These are phyloP conservation scores for Furcifer pardalis DNA, from an alignment of 2,797 vertebrate species.

Conservation along the genomic window DNA sequence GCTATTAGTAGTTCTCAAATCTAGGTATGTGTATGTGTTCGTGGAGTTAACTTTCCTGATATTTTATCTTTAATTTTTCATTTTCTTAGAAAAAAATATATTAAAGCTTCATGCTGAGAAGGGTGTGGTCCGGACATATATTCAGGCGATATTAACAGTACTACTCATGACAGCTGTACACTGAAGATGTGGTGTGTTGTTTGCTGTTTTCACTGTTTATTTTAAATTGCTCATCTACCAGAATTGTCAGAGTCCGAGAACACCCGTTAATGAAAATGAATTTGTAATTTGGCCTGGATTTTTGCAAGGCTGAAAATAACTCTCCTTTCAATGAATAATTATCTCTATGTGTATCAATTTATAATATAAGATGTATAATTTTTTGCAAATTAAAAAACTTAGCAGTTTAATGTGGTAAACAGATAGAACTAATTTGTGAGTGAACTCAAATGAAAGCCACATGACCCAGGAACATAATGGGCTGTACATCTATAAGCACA, in stretches of 20 bases:
- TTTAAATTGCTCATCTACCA: fast-evolving
- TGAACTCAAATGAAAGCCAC: background rate
- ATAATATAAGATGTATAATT: too few species aligned
- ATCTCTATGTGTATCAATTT: too few species aligned
- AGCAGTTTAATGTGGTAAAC: background rate
- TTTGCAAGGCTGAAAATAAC: background rate
- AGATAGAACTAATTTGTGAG: background rate
- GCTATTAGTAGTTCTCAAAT: background rate
- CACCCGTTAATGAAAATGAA: fast-evolving
- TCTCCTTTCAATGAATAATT: too few species aligned
- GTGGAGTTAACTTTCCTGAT: background rate
- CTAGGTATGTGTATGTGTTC: background rate
- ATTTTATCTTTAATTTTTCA: background rate
- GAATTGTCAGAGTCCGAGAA: background rate
- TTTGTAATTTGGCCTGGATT: background rate
- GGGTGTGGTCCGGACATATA: too few species aligned
- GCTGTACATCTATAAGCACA: background rate
- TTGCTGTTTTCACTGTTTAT: fast-evolving
- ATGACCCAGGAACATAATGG: background rate
- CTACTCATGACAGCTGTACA: background rate
- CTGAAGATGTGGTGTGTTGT: background rate
- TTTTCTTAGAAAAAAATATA: background rate
- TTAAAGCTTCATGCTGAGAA: background rate
- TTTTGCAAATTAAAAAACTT: too few species aligned
- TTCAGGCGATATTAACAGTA: background rate